Conservation (phyloP, 2,113 vertebrate genomes). For the Lates calcarifer region DNA sequence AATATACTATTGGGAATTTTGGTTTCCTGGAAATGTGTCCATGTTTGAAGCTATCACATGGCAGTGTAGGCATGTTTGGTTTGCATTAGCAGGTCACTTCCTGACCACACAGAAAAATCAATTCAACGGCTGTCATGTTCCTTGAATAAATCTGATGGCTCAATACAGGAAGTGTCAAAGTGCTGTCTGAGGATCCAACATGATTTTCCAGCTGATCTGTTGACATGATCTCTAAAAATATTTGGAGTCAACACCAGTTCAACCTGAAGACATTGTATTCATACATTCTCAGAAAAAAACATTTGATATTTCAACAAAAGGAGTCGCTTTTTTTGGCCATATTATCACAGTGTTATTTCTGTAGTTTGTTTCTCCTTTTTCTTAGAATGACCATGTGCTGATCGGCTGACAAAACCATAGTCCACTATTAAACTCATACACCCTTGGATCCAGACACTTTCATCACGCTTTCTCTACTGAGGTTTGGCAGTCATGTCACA, state of each 20-base stretch:
- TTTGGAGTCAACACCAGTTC: slow-evolving; percentile 19
- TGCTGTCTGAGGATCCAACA: slow-evolving; percentile 24
- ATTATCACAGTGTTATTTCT: slow-evolving; percentile 20
- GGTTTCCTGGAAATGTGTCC: slow-evolving; percentile 27
- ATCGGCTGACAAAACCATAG: slow-evolving; percentile 47
- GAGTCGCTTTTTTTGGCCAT: slow-evolving; percentile 4
- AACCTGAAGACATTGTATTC: slow-evolving; percentile 26
- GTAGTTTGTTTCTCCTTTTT: background rate
- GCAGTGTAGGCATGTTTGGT: slow-evolving; percentile 39
- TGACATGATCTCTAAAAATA: slow-evolving; percentile 30
- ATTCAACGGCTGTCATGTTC: slow-evolving; percentile 46
- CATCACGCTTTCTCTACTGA: slow-evolving; percentile 10
- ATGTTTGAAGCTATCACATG: slow-evolving; percentile 22
- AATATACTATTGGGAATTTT: background rate
- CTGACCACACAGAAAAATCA: slow-evolving; percentile 58
- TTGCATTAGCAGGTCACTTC: slow-evolving; percentile 21
- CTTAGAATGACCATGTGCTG: slow-evolving; percentile 2
- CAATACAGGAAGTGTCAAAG: slow-evolving; percentile 50
- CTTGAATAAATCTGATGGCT: slow-evolving; percentile 57
- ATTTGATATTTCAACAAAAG: slow-evolving; percentile 26
- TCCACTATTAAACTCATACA: slow-evolving; percentile 27
- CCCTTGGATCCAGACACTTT: slow-evolving; percentile 35
- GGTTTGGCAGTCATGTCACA: slow-evolving; percentile 28
- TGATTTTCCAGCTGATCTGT: slow-evolving; percentile 37
- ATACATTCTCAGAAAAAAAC: slow-evolving; percentile 28